Evolutionary conservation across 2,888 invertebrate genomes (phyloP).

Genomic region (Salticus scenicus): DNA sequence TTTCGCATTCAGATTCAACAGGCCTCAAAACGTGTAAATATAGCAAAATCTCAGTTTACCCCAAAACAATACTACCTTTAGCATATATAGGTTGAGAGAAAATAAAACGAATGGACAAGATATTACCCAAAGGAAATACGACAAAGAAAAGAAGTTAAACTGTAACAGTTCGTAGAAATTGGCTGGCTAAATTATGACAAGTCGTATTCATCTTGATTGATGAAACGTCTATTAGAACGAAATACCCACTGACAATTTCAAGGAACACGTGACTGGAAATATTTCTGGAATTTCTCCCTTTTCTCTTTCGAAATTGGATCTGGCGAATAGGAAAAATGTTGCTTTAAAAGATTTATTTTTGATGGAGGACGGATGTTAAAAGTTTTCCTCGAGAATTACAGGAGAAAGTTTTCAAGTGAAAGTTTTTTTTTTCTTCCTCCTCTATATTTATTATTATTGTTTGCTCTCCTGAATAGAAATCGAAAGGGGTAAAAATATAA

Average conservation of each 20-base stretch:
- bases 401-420: neutral
- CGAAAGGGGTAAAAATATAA: constrained; percentile 28
- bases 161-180: constrained; percentile 41
- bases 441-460: neutral
- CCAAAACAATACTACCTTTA: too few relatives aligned
- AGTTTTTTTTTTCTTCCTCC: neutral
- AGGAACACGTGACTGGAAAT: constrained; percentile 55
- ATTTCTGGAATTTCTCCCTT: constrained; percentile 30
- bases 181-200: constrained; percentile 62
- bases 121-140: too few relatives aligned
- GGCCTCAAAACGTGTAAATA: too few relatives aligned
- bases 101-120: too few relatives aligned
- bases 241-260: constrained; percentile 52
- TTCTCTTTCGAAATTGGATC: constrained; percentile 2
- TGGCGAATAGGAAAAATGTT: neutral
- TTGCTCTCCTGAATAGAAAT: neutral
- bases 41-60: too few relatives aligned
- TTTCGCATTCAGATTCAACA: too few relatives aligned
- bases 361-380: constrained; percentile 25
- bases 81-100: too few relatives aligned
- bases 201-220: constrained; percentile 63
- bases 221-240: constrained; percentile 64
- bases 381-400: constrained; percentile 12
- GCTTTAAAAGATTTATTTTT: constrained; percentile 27
- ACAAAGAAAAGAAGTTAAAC: constrained; percentile 32